Base-by-base conservation (phyloP, 2,888 invertebrate species). In the Ferrisia virgata region DNA sequence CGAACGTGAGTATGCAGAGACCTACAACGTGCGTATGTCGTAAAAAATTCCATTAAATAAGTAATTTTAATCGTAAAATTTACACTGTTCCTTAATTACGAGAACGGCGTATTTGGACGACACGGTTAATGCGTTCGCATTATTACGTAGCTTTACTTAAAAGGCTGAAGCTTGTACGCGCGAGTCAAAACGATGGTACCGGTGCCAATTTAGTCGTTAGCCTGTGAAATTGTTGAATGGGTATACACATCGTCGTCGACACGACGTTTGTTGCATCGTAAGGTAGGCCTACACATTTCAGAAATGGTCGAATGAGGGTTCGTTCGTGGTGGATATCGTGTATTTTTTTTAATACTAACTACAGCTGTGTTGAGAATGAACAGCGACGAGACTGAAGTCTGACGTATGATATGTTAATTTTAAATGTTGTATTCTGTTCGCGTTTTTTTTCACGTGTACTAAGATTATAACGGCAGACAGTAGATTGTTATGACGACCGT, bases 141-240 rank as follows among this genome's bases (percentile, higher is more conserved):
- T 58, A 47, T 47, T n/a, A n/a, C n/a, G 47, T 15, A 58, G 58
- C 22, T 58, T 58, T 58, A 58, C 58, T 11, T 9, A 58, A 58
- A 58, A 13, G 58, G 25, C n/a, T 13, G 5, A 15, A n/a, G 47
- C n/a, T 5, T n/a, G n/a, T 47, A 47, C n/a, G n/a, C 47, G n/a
- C 47, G 3, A 43, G 43, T 11, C 43, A 13, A 43, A 43, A 11
- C 15, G 6, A 53, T 11, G 58, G 58, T 58, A 25, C 58, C 58
- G 58, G 25, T 58, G 58, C 58, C 58, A 58, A 58, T 58, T 58
- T 58, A 25, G 58, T 58, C 58, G 58, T 58, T 58, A 58, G 58
- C 58, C 25, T 58, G 58, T 58, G 58, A 58, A 58, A 58, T 58
- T 58, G 58, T 58, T 58, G 58, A 58, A 58, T 58, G 58, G 58